Conservation (phyloP, 2,888 invertebrate species). For the Melanchra persicariae region DNA sequence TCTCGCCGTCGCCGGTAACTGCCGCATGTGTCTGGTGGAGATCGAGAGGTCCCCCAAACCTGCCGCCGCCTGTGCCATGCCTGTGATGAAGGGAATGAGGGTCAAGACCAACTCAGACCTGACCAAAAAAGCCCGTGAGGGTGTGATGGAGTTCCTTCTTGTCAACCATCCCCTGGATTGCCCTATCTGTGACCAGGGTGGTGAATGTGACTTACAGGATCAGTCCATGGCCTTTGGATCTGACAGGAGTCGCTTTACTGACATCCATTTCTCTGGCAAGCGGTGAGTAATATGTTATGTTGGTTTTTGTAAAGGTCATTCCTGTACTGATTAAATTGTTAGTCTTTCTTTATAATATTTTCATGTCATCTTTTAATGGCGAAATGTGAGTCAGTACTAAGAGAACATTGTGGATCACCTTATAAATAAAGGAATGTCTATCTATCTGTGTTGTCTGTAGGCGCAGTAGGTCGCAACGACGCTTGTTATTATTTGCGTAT, state of each 20-base stretch:
- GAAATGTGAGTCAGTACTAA: background rate
- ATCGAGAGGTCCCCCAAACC: conserved; percentile 99
- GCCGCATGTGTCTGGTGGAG: conserved; percentile 99
- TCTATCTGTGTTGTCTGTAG: too few species aligned
- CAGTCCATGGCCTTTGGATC: conserved; percentile 99
- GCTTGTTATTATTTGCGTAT: too few species aligned
- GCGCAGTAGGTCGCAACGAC: too few species aligned
- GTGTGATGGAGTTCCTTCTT: conserved; percentile 99
- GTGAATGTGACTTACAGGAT: conserved; percentile 98
- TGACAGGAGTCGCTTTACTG: conserved; percentile 97
- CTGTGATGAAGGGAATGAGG: conserved; percentile 99
- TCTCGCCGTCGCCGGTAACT: conserved; percentile 99
- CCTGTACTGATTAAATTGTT: background rate
- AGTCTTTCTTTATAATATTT: background rate
- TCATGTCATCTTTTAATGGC: background rate
- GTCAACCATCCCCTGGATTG: conserved; percentile 99
- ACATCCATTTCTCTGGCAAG: conserved; percentile 97
- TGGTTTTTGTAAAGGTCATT: too few species aligned
- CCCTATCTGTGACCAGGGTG: conserved; percentile 99
- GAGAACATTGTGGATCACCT: background rate
- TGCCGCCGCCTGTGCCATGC: conserved; percentile 99
- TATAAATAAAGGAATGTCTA: too few species aligned
- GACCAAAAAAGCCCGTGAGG: conserved; percentile 93
- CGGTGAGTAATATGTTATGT: conserved; percentile 87
- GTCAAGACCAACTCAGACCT: conserved; percentile 99